Conservation (phyloP, 2,797 vertebrate species). For the Sphenopsis melanotis region DNA sequence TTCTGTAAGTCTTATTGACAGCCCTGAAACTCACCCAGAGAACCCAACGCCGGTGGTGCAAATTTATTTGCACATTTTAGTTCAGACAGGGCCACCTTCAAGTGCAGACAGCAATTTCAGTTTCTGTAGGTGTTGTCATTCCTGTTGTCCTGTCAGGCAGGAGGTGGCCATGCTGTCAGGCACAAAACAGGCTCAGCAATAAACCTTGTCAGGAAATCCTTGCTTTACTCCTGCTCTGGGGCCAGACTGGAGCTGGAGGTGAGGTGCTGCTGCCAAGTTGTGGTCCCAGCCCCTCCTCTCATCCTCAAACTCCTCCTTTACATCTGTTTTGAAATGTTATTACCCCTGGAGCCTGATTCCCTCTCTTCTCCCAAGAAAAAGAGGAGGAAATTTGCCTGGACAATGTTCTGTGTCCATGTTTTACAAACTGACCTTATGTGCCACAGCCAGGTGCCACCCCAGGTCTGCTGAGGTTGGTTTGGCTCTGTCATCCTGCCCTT, state of each 20-base stretch:
- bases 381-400: neutral
- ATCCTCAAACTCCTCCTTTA: neutral
- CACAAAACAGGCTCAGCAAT: neutral
- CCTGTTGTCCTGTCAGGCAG: neutral
- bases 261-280: neutral
- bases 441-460: neutral
- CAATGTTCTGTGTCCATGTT: accelerated
- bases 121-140: neutral
- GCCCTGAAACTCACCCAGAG: neutral
- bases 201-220: neutral
- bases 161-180: neutral
- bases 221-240: neutral
- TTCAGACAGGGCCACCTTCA: neutral
- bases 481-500: neutral
- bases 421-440: neutral
- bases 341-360: neutral
- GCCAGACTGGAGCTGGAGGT: neutral
- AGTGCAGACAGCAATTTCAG: neutral
- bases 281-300: neutral
- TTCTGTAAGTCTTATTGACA: neutral
- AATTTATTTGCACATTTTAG: neutral
- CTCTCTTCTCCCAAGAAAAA: neutral
- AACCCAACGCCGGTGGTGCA: neutral
- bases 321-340: neutral
- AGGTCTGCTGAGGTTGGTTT: accelerated